These are phyloP conservation scores for Caenorhabditis zanzibari DNA, from an alignment of 2,888 invertebrate genomes.

Conservation along the genomic window DNA sequence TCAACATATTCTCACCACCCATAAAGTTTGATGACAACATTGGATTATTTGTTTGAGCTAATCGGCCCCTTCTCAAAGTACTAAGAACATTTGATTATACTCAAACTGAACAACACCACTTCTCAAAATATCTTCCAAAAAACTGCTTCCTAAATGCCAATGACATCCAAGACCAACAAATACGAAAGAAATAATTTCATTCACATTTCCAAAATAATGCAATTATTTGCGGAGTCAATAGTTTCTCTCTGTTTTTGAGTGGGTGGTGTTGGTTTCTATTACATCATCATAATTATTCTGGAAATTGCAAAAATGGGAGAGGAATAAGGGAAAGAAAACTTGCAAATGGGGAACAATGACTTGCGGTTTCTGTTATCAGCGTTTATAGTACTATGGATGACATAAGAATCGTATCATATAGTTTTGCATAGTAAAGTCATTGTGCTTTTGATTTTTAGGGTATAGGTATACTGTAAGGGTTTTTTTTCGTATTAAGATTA, in stretches of 20 bases:
- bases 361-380: neutral
- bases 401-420: too few relatives aligned
- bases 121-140: neutral
- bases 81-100: neutral
- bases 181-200: conserved; percentile 10
- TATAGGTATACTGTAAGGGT: neutral
- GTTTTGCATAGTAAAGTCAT: too few relatives aligned
- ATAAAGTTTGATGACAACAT: neutral
- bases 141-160: neutral
- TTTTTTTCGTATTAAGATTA: neutral
- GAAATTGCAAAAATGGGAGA: neutral
- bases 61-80: too few relatives aligned
- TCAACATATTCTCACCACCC: neutral
- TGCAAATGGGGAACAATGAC: neutral
- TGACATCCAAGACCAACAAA: conserved; percentile 11
- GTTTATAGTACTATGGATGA: neutral
- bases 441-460: neutral
- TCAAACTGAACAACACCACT: neutral
- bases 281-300: neutral
- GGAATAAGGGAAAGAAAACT: neutral
- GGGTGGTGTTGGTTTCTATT: neutral
- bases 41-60: neutral
- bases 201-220: conserved; percentile 7
- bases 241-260: neutral
- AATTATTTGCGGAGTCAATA: conserved; percentile 7